Percentiles rank a stretch among this genome's conserved stretches.
Conservation (phyloP, 2,797 vertebrate species). For the Crenuchus spilurus region DNA sequence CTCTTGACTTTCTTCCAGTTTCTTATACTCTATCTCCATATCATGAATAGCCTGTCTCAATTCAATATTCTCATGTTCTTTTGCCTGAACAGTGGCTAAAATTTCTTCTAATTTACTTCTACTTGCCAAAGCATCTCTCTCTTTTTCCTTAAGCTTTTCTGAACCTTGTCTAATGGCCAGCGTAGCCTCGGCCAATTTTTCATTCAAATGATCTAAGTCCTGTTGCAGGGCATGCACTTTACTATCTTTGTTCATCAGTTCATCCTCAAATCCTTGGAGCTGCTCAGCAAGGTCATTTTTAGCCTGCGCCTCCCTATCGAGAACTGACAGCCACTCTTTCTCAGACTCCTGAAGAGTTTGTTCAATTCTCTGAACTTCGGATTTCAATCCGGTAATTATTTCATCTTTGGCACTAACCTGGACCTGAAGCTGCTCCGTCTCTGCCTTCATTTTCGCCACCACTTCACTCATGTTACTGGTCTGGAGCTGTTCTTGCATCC, state of each 20-base stretch:
- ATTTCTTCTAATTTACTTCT: conserved; percentile 78
- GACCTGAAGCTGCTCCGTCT: conserved; percentile 82
- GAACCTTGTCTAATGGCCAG: conserved; percentile 72
- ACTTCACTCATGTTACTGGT: conserved; percentile 72
- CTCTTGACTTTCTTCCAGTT: conserved; percentile 55
- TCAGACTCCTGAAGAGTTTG: conserved; percentile 83
- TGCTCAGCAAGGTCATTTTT: conserved; percentile 75
- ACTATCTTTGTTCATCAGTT: conserved; percentile 79
- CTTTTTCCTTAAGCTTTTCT: conserved; percentile 72
- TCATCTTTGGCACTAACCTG: conserved; percentile 89
- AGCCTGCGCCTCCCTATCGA: conserved; percentile 78
- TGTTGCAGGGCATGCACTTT: conserved; percentile 80
- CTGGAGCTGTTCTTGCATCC: conserved; percentile 71
- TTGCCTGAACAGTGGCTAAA: conserved; percentile 73
- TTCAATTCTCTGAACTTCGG: conserved; percentile 77
- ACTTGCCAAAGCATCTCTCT: conserved; percentile 68
- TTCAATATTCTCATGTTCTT: conserved; percentile 71
- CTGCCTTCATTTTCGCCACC: conserved; percentile 73
- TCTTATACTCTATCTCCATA: conserved; percentile 70
- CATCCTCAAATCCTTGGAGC: conserved; percentile 73
- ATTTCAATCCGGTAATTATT: conserved; percentile 77
- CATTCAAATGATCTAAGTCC: conserved; percentile 80
- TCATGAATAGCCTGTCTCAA: conserved; percentile 72
- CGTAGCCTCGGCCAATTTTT: conserved; percentile 73
- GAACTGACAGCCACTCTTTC: conserved; percentile 80